These are phyloP conservation scores for Epicampocera succincta DNA, from an alignment of 2,888 invertebrate genomes.

Conservation along the genomic window DNA sequence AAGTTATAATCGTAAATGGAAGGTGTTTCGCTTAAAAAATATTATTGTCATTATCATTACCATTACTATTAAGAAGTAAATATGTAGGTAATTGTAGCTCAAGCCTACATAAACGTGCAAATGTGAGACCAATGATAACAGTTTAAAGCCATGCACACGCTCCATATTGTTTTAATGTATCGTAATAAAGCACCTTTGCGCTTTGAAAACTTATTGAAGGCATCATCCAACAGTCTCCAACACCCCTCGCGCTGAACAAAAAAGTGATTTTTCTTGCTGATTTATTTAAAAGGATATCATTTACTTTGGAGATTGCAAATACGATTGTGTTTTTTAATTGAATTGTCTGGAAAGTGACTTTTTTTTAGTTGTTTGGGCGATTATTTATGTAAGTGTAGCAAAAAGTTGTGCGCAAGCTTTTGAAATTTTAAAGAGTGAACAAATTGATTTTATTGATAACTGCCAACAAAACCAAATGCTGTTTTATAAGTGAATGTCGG, in stretches of 20 bases:
- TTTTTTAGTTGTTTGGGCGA: constrained; percentile 3
- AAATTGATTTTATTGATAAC: constrained; percentile 6
- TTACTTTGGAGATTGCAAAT: too few species aligned
- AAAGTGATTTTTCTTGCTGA: too few species aligned
- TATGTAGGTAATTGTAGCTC: constrained; percentile 25
- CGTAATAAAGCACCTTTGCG: not conserved
- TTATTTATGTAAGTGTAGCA: constrained; percentile 56
- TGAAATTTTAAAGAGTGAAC: constrained; percentile 53
- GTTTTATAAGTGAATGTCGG: constrained; percentile 41
- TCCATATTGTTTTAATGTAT: too few species aligned
- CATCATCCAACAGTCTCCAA: too few species aligned
- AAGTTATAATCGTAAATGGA: constrained; percentile 24
- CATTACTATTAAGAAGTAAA: not conserved
- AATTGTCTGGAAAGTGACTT: constrained; percentile 1
- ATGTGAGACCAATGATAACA: constrained; percentile 6
- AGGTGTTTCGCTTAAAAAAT: constrained; percentile 35
- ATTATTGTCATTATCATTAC: constrained; percentile 1
- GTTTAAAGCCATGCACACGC: not conserved
- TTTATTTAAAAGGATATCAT: constrained; percentile 59
- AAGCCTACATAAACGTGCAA: constrained; percentile 20
- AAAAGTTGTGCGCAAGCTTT: constrained; percentile 58
- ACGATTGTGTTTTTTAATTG: constrained; percentile 3
- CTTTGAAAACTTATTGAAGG: too few species aligned
- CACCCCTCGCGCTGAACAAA: too few species aligned
- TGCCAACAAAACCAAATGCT: constrained; percentile 1